These are phyloP conservation scores for Prinia subflava DNA, from an alignment of 2,113 vertebrate species.

Conservation along the genomic window DNA sequence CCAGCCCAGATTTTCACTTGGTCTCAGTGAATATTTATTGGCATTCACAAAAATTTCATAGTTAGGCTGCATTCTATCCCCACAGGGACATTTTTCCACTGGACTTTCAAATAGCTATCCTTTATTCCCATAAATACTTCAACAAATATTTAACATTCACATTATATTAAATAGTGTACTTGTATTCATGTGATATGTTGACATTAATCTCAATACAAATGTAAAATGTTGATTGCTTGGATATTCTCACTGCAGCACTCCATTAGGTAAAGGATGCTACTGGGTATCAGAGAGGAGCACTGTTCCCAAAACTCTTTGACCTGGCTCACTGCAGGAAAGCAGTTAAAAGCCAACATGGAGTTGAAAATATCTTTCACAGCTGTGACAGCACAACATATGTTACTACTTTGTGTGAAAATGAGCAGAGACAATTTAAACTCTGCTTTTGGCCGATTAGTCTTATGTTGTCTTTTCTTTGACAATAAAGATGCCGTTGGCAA, in stretches of 20 bases:
- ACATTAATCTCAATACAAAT: background rate
- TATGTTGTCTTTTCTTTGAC: conserved; percentile 12
- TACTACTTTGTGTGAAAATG: conserved; percentile 32
- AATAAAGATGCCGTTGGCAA: conserved; percentile 28
- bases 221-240: background rate
- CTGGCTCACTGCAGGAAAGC: background rate
- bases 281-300: background rate
- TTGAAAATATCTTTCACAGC: conserved; percentile 31
- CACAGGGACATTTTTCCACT: background rate
- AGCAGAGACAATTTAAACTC: conserved; percentile 37
- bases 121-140: background rate
- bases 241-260: background rate
- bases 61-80: background rate
- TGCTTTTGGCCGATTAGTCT: background rate
- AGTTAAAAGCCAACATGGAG: background rate
- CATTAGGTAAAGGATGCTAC: background rate
- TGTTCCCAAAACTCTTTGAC: background rate
- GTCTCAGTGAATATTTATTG: background rate
- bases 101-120: background rate
- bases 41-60: background rate
- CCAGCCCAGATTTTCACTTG: background rate
- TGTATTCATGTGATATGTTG: background rate
- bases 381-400: conserved; percentile 38
- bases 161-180: background rate
- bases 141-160: background rate